Evolutionary conservation across 35 echinoderm and acorn worm species (phyloP), one percentile per base, ranked within the genome.

Genomic region (Heliocidaris tuberculata): DNA sequence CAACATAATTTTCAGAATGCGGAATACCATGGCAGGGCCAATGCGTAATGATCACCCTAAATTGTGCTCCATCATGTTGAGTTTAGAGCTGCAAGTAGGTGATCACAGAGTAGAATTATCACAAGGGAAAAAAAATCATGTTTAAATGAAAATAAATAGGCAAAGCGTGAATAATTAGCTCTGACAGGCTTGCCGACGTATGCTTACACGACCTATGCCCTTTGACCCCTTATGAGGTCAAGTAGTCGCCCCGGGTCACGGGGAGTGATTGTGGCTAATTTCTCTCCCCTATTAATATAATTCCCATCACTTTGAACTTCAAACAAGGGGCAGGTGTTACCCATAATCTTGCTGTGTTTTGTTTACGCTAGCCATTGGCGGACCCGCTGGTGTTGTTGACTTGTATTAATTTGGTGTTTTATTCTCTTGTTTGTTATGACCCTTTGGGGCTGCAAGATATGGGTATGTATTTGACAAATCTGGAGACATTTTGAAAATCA

Each of bases 121-220:
- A 78, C 17, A 78, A 78, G 65, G 7, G 27, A 78, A 78, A 78
- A 78, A 78, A 78, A 78, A 78, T 78, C 65, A 78, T 78, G 65
- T 78, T 78, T 11, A 78, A 78, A 78, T 78, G 65, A 78, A 78
- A 78, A 78, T 78, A 78, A 78, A 78, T 78, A 78, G 35, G 65
- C 65, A 78, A n/a, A 78, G 65, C 65, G 65, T 78, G 65, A 78
- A 78, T 78, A 78, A 78, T 78, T 27, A 78, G 65, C 65, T n/a
- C 65, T 78, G 65, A 78, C 65, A 78, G 65, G 65, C 65, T 24
- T 19, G 65, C 65, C 65, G 65, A 78, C 65, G 65, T 78, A 24
- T 78, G 65, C 65, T 78, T 78, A 78, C 65, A 78, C 8, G 65
- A 78, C 65, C 65, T 78, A 27, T 19, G 65, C 19, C 65, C 19